Evolutionary conservation across 2,888 invertebrate species (phyloP), one percentile per base, ranked within the genome.

Genomic region (Podotricha telesiphe): DNA sequence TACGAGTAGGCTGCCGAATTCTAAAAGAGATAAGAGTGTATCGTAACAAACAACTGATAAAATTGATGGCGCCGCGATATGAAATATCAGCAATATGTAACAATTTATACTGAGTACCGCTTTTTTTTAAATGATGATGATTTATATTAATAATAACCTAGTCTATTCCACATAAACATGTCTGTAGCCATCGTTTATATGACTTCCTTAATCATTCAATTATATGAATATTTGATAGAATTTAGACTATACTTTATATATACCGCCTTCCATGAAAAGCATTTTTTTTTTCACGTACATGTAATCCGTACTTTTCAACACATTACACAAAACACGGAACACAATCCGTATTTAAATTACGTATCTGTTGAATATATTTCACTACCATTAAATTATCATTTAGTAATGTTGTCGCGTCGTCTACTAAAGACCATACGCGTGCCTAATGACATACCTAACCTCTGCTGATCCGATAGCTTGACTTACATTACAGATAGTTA

Each of bases 51-150:
- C 81, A 81, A 79, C 77, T 80, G 87, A 88, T 88, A 88, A 83
- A 82, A 82, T 81, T 82, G 81, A 85, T 85, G 88, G 87, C 86
- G 82, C 87, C 86, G 80, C 78, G 82, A 83, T 84, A 83, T 58
- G 11, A 50, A 42, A 40, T 69, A 61, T 69, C 61, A 65, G 22
- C 61, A 55, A 55, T 34, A 34, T 37, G 8, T 53, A 64, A 65
- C 34, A 55, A 65, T 67, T 71, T 58, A 17, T 34, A 55, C 34
- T 34, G 4, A 34, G 34, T 53, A 53, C 55, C 11, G 10, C 5
- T 34, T 34, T 53, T 53, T 34, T 55, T 17, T 1, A 34, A 17
- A 55, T 11, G n/a, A n/a, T n/a, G n/a, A 28, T n/a, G 8, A 34
- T 53, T 4, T 53, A 28, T 28, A 4, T 34, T n/a, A 53, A n/a